Percentiles rank a stretch among this genome's conserved stretches.
Evolutionary conservation across 2,797 vertebrate species (phyloP).

Genomic region (Manis javanica): DNA sequence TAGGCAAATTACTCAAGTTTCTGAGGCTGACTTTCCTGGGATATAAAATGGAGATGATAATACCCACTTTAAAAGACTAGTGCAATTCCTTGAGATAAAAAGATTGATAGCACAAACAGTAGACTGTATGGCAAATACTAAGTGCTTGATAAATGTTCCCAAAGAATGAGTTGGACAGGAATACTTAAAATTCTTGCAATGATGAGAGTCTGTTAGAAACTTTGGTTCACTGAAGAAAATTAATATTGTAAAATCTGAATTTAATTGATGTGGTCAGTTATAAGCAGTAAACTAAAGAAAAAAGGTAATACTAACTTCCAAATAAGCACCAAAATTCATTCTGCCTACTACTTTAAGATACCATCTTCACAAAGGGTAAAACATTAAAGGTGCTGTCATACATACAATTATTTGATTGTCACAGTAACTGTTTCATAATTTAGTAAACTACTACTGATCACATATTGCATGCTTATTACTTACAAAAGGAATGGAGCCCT

Average conservation of each 20-base stretch:
- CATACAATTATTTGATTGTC: not conserved
- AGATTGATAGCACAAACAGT: not conserved
- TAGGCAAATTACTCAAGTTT: not conserved
- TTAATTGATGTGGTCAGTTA: not conserved
- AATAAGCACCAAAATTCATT: not conserved
- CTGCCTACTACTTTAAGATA: not conserved
- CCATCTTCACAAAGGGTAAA: not conserved
- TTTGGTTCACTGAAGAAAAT: slow-evolving; percentile 34
- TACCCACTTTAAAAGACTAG: not conserved
- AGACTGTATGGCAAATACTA: not conserved
- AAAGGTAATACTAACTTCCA: not conserved
- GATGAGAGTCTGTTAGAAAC: not conserved
- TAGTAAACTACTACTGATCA: slow-evolving; percentile 15
- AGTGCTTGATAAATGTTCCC: not conserved
- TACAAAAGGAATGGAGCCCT: not conserved
- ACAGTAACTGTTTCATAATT: not conserved
- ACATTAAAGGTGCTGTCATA: not conserved
- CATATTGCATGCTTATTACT: not conserved
- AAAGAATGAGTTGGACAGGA: not conserved
- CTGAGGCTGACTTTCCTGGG: not conserved
- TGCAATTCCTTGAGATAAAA: not conserved
- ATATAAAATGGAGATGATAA: slow-evolving; percentile 3
- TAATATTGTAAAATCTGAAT: slow-evolving; percentile 45
- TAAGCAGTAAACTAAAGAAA: not conserved
- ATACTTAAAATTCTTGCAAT: not conserved